Conservation (phyloP, 2,113 vertebrate genomes). For the Anarrhichthys ocellatus region DNA sequence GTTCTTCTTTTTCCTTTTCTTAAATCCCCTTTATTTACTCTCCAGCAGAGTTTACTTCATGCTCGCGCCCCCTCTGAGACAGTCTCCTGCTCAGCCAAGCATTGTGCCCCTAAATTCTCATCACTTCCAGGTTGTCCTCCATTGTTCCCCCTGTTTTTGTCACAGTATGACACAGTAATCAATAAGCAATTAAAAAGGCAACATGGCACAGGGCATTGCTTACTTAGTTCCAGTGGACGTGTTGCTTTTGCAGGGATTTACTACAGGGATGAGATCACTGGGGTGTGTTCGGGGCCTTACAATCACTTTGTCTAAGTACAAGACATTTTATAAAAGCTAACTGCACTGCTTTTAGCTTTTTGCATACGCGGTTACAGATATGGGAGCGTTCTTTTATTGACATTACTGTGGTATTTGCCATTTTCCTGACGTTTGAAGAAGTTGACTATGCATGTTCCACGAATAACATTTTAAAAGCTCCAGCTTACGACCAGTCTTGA, state of each 20-base stretch:
- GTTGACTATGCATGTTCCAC: slow-evolving; percentile 23
- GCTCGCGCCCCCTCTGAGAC: slow-evolving; percentile 40
- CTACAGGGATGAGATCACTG: not conserved
- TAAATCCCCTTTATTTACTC: slow-evolving; percentile 50
- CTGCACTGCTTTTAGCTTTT: slow-evolving; percentile 7
- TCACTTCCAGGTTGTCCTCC: slow-evolving; percentile 60
- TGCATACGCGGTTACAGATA: not conserved
- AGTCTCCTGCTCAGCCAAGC: slow-evolving; percentile 53
- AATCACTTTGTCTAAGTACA: not conserved
- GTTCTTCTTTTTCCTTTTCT: not conserved
- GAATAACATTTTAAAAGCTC: slow-evolving; percentile 46
- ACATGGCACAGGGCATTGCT: slow-evolving; percentile 49
- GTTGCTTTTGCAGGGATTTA: not conserved
- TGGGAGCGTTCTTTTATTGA: slow-evolving; percentile 27
- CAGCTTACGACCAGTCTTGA: slow-evolving; percentile 39
- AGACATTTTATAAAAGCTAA: slow-evolving; percentile 5
- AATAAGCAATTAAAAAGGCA: slow-evolving; percentile 79
- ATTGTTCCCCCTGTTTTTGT: slow-evolving; percentile 64
- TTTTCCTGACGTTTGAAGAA: slow-evolving; percentile 48
- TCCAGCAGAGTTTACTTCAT: slow-evolving; percentile 55
- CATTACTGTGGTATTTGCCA: slow-evolving; percentile 20
- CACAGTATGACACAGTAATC: slow-evolving; percentile 69
- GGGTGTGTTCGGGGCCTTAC: slow-evolving; percentile 2
- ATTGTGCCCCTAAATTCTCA: slow-evolving; percentile 50
- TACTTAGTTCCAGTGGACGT: slow-evolving; percentile 24